These are phyloP conservation scores for Sipha maydis DNA, from an alignment of 2,888 invertebrate species.

Conservation along the genomic window DNA sequence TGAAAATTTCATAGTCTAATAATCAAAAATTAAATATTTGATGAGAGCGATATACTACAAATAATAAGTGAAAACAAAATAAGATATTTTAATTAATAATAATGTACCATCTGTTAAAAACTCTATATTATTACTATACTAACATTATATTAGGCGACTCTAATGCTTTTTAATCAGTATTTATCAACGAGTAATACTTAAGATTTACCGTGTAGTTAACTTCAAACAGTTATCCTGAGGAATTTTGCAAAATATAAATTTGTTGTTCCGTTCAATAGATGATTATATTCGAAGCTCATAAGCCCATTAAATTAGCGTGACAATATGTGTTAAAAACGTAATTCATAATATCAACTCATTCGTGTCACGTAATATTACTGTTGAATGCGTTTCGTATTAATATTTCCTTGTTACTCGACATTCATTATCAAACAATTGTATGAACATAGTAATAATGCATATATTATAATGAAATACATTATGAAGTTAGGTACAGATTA, in stretches of 20 bases:
- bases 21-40: too few relatives aligned
- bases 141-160: too few relatives aligned
- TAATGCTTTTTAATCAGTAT: background rate
- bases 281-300: background rate
- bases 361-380: background rate
- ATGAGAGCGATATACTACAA: too few relatives aligned
- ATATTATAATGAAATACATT: too few relatives aligned
- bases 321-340: constrained; percentile 1
- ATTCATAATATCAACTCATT: constrained; percentile 1
- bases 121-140: too few relatives aligned
- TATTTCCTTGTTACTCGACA: background rate
- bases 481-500: too few relatives aligned
- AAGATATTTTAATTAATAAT: too few relatives aligned
- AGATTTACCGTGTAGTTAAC: background rate
- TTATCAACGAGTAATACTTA: background rate
- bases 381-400: constrained; percentile 3
- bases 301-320: background rate
- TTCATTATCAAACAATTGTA: background rate
- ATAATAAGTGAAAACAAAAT: too few relatives aligned
- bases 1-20: too few relatives aligned
- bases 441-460: background rate
- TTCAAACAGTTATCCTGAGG: background rate
- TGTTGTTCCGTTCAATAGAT: background rate
- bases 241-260: background rate
- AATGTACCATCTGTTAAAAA: too few relatives aligned